Base-by-base conservation (phyloP, 2,888 invertebrate genomes). In the Brenthis ino region DNA sequence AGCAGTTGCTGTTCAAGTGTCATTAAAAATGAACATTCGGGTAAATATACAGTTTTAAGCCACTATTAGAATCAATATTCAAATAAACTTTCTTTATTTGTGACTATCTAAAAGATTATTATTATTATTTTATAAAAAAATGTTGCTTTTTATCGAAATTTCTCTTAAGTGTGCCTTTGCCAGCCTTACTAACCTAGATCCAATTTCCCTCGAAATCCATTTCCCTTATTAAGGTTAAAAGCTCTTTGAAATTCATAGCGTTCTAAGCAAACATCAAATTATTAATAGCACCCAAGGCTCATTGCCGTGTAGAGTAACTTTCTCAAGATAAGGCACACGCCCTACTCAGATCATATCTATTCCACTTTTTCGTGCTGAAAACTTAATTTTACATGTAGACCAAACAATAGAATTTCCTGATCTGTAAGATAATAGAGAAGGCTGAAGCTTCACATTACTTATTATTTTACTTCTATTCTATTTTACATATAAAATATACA, bases 281-380 rank as follows among this genome's bases (percentile, higher is more conserved):
- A 72, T 69, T 71, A 71, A 72, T 65, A 65, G 72, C 72, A 67
- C 70, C 70, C 69, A 51, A 64, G 65, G 50, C 65, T 61, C 58
- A 56, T 67, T 47, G 56, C 69, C 65, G 60, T 60, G 60, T 55
- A 67, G 57, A 64, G 65, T 48, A 57, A 53, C 67, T 68, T 71
- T 84, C 85, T 84, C 78, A 78, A 79, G 86, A 86, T 86, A 85
- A 68, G 75, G 76, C 86, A 86, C 80, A 77, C 75, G 69, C 67
- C 65, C 24, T 55, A 48, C 43, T 56, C 16, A 64, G n/a, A 28
- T 57, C 56, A 5, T 28, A 37, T 50, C 24, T 61, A 55, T 43
- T 24, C 37, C 33, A 33, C 50, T 60, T n/a, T 60, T 60, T 11
- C 50, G 50, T 16, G 16, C 37, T 43, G 37, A 43, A 43, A 43